Evolutionary conservation across 1,140 invertebrate species (phyloP).

Genomic region (Zophobas morio): DNA sequence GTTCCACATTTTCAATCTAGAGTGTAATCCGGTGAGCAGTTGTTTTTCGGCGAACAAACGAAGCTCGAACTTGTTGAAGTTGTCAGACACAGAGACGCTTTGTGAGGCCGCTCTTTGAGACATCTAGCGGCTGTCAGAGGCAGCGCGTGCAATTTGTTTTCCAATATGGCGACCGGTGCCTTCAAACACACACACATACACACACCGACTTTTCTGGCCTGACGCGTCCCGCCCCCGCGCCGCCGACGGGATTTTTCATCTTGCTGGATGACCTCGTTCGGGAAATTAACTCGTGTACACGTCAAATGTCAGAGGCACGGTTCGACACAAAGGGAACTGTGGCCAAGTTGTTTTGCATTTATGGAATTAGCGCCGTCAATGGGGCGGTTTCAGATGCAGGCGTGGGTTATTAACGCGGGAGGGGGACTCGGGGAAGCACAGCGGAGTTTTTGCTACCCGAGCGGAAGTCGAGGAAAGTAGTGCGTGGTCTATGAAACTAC

Average conservation of each 20-base stretch:
- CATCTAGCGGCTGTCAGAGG: slow-evolving; percentile 64
- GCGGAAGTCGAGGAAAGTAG: too few relatives aligned
- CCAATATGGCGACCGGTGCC: slow-evolving; percentile 64
- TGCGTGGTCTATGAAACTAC: too few relatives aligned
- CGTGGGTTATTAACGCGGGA: background rate
- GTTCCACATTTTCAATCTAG: slow-evolving; percentile 60
- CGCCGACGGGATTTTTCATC: slow-evolving; percentile 14
- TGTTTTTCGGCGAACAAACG: slow-evolving; percentile 64
- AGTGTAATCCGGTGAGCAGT: slow-evolving; percentile 58
- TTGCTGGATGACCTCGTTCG: slow-evolving; percentile 15
- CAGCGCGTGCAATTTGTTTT: slow-evolving; percentile 65
- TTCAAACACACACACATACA: slow-evolving; percentile 62
- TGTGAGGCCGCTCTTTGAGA: slow-evolving; percentile 65
- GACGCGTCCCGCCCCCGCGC: slow-evolving; percentile 2
- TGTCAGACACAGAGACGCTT: slow-evolving; percentile 63
- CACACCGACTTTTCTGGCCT: slow-evolving; percentile 14
- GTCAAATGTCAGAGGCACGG: slow-evolving; percentile 19
- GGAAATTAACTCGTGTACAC: slow-evolving; percentile 34
- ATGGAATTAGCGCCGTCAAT: slow-evolving; percentile 15
- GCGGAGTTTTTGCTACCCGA: too few relatives aligned
- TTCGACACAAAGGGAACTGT: slow-evolving; percentile 27
- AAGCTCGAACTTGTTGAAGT: slow-evolving; percentile 65
- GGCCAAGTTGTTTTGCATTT: slow-evolving; percentile 18
- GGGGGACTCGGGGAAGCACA: too few relatives aligned
- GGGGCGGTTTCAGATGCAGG: background rate